Evolutionary conservation across 2,888 invertebrate genomes (phyloP).

Genomic region (Hemistola chrysoprasaria): DNA sequence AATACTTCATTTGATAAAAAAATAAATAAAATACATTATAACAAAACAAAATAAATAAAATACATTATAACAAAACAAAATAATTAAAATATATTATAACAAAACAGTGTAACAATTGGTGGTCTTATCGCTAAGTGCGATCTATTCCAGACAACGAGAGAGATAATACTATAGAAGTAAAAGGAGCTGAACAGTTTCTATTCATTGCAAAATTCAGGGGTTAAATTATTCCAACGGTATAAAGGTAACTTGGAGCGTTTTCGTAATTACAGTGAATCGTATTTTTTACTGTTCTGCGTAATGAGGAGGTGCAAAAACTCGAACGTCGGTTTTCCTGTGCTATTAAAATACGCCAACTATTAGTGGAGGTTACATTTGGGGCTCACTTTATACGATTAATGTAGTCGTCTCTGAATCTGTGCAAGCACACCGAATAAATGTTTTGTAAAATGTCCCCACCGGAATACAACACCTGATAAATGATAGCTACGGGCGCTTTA

Average conservation of each 20-base stretch:
- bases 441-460: conserved; percentile 60
- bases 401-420: conserved; percentile 58
- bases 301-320: conserved; percentile 50
- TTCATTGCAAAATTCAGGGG: conserved; percentile 45
- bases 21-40: too few relatives aligned
- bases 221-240: conserved; percentile 47
- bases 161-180: too few relatives aligned
- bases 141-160: too few relatives aligned
- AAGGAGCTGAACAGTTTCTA: conserved; percentile 30
- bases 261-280: conserved; percentile 49
- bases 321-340: conserved; percentile 24
- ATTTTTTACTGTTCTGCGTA: conserved; percentile 53
- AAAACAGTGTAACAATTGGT: too few relatives aligned
- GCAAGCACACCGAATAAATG: conserved; percentile 60
- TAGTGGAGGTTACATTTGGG: conserved; percentile 40
- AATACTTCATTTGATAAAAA: too few relatives aligned
- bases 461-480: conserved; percentile 68
- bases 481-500: conserved; percentile 63
- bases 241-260: conserved; percentile 50
- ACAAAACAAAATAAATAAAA: too few relatives aligned
- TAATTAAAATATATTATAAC: too few relatives aligned
- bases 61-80: too few relatives aligned
- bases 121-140: too few relatives aligned
- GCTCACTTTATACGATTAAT: conserved; percentile 55
- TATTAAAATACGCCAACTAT: conserved; percentile 41